phyloP scores from a whole-genome alignment of 1,140 invertebrate species.

The Palaemon carinicauda region DNA sequence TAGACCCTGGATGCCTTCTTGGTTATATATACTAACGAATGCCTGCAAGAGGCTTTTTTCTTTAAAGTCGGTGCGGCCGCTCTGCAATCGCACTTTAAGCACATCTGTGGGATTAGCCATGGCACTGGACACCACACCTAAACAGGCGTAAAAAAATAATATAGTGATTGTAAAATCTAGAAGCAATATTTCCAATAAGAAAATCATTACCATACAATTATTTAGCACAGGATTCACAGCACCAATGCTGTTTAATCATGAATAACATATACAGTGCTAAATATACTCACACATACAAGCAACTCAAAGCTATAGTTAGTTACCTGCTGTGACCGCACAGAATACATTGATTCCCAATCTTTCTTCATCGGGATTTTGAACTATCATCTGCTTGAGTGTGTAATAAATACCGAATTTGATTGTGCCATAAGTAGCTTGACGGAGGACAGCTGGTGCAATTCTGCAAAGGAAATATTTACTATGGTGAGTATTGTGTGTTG shows the following conservation, averaged over 20 bases:
- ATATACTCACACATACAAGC: too few species aligned
- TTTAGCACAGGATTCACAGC: too few species aligned
- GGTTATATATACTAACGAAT: constrained; percentile 79
- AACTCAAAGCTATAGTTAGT: background rate
- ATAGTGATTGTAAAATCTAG: background rate
- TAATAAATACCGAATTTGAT: constrained; percentile 98
- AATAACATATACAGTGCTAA: too few species aligned
- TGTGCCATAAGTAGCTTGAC: constrained; percentile 94
- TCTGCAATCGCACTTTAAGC: constrained; percentile 95
- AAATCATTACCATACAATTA: too few species aligned
- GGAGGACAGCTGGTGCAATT: constrained; percentile 87
- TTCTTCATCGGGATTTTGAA: constrained; percentile 73
- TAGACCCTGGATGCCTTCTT: constrained; percentile 82
- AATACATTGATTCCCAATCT: constrained; percentile 81
- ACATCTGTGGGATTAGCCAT: constrained; percentile 98
- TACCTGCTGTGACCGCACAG: constrained; percentile 83
- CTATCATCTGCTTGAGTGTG: constrained; percentile 78
- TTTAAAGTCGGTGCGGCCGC: constrained; percentile 62
- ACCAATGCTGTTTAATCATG: too few species aligned
- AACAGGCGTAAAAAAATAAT: constrained; percentile 55
- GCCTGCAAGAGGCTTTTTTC: constrained; percentile 74
- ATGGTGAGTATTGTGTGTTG: too few species aligned
- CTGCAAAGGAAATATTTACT: constrained; percentile 69
- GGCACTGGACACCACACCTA: constrained; percentile 85
- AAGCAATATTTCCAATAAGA: too few species aligned